Evolutionary conservation across 1,140 invertebrate genomes (phyloP), one percentile per base, ranked within the genome.

Genomic region (Drosophila sp.): DNA sequence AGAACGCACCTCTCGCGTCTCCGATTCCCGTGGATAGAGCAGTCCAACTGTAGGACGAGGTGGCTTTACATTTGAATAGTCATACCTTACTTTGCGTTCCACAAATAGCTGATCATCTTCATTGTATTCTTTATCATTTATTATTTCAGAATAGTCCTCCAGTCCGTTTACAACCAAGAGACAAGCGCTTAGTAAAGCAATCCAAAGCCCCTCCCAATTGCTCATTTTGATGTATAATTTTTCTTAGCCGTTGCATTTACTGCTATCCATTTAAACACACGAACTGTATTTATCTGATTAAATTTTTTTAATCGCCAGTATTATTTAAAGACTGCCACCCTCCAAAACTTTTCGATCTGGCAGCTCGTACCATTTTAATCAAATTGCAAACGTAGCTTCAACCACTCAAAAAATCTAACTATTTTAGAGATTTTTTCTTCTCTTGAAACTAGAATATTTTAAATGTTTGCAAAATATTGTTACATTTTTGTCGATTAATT

Each of bases 11-110:
- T 98, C 95, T 72, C 97, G 93, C 0, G 95, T 96, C 91, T 96
- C 95, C 2, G 96, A 96, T 71, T 97, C 96, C 54, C 94, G 92
- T 0, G 97, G 97, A 92, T 96, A 98, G 0, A 98, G 92, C 2
- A 97, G 92, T 6, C 95, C 95, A 5, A 86, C 91, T 11, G 80
- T 90, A 9, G 46, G 45, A 2, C n/a, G 41, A 0, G 78, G 81
- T 14, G 6, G 18, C 16, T 16, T 59, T 0, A 78, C 46, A 7
- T 46, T 40, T 16, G 1, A 13, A 50, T 87, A 87, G 7, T 53
- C 16, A 64, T 77, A 86, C 27, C 34, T n/a, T 32, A 1, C 43
- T 36, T 14, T 16, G 7, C 18, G n/a, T n/a, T n/a, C 46, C 16
- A 8, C 7, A 18, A 21, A 3, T 11, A 40, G 7, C 9, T 50